phyloP scores from a whole-genome alignment of 2,113 vertebrate species.

The Sapajus apella region DNA sequence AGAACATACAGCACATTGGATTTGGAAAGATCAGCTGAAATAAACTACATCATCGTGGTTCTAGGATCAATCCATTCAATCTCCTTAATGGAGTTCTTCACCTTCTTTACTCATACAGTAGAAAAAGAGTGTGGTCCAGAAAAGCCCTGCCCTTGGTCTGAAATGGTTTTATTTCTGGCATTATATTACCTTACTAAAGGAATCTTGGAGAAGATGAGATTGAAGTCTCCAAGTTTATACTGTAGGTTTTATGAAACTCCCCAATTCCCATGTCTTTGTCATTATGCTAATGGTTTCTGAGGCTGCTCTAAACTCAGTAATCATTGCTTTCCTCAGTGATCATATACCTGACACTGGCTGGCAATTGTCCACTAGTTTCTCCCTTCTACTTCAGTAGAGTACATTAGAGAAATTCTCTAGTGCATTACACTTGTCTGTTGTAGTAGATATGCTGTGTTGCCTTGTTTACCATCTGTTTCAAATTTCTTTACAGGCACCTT shows the following conservation, averaged over 20 bases:
- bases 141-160: neutral
- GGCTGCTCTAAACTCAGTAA: neutral
- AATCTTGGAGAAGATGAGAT: slow-evolving; percentile 14
- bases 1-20: slow-evolving; percentile 55
- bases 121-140: neutral
- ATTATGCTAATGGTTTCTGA: slow-evolving; percentile 7
- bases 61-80: slow-evolving; percentile 16
- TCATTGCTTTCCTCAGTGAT: neutral
- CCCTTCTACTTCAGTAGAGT: neutral
- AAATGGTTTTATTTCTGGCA: neutral
- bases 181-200: neutral
- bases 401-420: neutral
- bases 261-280: neutral
- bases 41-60: slow-evolving; percentile 29
- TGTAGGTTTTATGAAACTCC: neutral
- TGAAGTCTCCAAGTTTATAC: neutral
- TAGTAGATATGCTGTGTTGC: neutral
- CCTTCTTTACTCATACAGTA: neutral
- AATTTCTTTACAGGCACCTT: neutral
- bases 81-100: neutral
- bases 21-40: slow-evolving; percentile 58
- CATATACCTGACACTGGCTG: neutral
- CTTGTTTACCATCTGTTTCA: neutral
- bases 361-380: neutral
- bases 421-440: neutral